phyloP scores from a whole-genome alignment of 1,140 invertebrate genomes.

The Bombus polaris region DNA sequence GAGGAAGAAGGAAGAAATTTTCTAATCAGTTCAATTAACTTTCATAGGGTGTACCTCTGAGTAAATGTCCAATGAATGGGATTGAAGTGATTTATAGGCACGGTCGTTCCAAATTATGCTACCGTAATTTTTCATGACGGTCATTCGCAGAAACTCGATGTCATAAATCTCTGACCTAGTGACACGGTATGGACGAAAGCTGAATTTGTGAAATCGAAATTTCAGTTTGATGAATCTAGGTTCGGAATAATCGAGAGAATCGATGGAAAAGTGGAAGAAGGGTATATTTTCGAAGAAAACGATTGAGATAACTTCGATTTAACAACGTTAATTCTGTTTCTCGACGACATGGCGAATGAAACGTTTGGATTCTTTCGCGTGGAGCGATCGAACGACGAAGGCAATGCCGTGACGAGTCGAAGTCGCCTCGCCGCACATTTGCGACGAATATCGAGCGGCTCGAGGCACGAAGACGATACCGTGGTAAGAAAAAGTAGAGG shows the following conservation, averaged over 20 bases:
- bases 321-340: not conserved
- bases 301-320: too few relatives aligned
- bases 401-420: constrained; percentile 47
- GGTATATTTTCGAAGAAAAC: not conserved
- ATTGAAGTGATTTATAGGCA: not conserved
- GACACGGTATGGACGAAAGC: not conserved
- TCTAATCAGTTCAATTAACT: not conserved
- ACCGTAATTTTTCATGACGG: not conserved
- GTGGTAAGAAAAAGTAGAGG: constrained; percentile 41
- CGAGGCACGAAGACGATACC: constrained; percentile 54
- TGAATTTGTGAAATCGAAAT: not conserved
- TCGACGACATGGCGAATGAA: not conserved
- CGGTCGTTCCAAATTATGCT: not conserved
- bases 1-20: constrained; percentile 1
- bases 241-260: not conserved
- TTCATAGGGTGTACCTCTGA: not conserved
- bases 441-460: constrained; percentile 65
- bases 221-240: not conserved
- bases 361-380: constrained; percentile 20
- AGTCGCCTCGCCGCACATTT: constrained; percentile 47
- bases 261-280: not conserved
- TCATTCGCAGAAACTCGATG: too few relatives aligned
- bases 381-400: constrained; percentile 31
- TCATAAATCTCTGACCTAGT: not conserved
- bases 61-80: not conserved